phyloP scores from a whole-genome alignment of 1,140 invertebrate species.

The Drosophila pandora region DNA sequence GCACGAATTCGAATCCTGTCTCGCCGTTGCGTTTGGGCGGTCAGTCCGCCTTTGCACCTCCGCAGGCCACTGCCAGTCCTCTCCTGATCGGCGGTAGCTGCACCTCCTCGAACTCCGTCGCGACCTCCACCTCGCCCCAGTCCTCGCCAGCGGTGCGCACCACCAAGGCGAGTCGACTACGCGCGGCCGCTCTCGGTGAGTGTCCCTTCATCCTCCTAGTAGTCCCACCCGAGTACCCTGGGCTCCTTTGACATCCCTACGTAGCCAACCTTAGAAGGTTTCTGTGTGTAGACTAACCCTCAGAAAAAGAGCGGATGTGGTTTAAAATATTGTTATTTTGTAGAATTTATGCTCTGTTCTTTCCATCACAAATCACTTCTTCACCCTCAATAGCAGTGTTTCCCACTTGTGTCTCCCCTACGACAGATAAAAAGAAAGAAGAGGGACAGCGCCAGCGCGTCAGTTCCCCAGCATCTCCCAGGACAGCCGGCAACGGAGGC shows the following conservation, averaged over 20 bases:
- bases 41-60: conserved; percentile 35
- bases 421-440: conserved; percentile 75
- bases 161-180: conserved; percentile 88
- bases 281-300: background rate
- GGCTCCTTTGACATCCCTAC: too few relatives aligned
- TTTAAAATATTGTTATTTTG: too few relatives aligned
- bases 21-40: conserved; percentile 62
- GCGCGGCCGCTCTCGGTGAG: conserved; percentile 86
- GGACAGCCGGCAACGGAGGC: conserved; percentile 27
- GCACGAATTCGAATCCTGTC: conserved; percentile 70
- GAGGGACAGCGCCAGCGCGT: conserved; percentile 68
- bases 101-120: conserved; percentile 43
- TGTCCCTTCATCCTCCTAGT: conserved; percentile 9
- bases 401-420: background rate
- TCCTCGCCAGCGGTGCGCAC: conserved; percentile 85
- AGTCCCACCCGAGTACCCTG: background rate
- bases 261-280: conserved; percentile 1
- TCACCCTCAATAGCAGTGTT: conserved; percentile 21
- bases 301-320: background rate
- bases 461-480: conserved; percentile 48
- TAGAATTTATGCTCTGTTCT: background rate
- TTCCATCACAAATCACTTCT: conserved; percentile 7
- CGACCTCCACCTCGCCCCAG: conserved; percentile 60
- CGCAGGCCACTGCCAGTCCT: conserved; percentile 47
- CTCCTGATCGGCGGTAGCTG: conserved; percentile 47